Conservation (phyloP, 2,113 vertebrate species). For the Elaphurus davidianus region DNA sequence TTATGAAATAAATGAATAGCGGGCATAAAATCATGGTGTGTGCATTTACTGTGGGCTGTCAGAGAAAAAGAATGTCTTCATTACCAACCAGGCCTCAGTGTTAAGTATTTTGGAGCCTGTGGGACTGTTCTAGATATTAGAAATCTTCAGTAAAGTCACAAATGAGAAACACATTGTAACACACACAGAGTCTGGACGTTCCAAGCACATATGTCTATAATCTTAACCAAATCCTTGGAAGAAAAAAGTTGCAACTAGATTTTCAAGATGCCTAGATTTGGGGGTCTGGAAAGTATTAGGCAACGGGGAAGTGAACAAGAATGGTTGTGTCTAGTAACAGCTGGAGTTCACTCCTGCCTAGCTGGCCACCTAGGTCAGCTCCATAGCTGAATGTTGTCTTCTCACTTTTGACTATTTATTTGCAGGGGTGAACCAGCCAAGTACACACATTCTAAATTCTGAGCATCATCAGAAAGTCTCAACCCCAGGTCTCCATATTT, state of each 20-base stretch:
- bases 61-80: slow-evolving; percentile 49
- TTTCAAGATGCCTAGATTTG: slow-evolving; percentile 56
- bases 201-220: slow-evolving; percentile 60
- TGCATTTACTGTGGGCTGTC: slow-evolving; percentile 38
- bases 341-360: neutral
- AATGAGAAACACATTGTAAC: slow-evolving; percentile 66
- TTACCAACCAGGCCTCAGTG: slow-evolving; percentile 47
- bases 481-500: neutral
- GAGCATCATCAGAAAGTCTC: neutral
- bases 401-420: neutral
- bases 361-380: neutral
- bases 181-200: neutral
- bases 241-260: slow-evolving; percentile 54
- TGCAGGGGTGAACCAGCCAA: neutral
- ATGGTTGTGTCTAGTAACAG: neutral
- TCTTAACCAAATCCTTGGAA: slow-evolving; percentile 63
- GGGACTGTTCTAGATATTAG: slow-evolving; percentile 49
- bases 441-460: neutral
- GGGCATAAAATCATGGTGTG: neutral
- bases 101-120: slow-evolving; percentile 39
- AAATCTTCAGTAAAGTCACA: slow-evolving; percentile 50
- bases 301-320: slow-evolving; percentile 13
- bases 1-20: slow-evolving; percentile 13
- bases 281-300: slow-evolving; percentile 59
- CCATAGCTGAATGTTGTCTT: neutral